Base-by-base conservation (phyloP, 2,888 invertebrate genomes). In the Trachelus stipa region DNA sequence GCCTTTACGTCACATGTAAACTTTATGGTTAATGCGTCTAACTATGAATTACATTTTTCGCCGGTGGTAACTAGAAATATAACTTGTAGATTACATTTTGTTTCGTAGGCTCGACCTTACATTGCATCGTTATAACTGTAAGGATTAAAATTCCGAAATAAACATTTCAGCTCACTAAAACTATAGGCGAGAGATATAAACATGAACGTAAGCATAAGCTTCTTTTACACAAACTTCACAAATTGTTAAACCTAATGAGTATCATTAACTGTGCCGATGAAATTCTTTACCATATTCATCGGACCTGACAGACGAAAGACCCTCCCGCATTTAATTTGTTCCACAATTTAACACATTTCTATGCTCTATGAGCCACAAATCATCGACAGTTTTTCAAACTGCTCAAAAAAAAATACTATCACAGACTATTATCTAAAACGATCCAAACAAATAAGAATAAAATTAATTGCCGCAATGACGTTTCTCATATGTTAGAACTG, bases 351-450 rank as follows among this genome's bases (percentile, higher is more conserved):
- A 23, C 56, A 9, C 2, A 56, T 23, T 56, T 56, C 56, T 56
- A 23, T 23, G 9, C 56, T 56, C 56, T 56, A 9, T 23, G 23
- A 56, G 23, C 23, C 23, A 56, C 23, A 2, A 9, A 1, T 56
- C 23, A 9, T 56, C 2, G 56, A 23, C 40, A 40, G 23, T 56
- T 56, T 56, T 23, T 23, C 2, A 23, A 56, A 56, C 23, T 56
- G 23, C 23, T 56, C 23, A 56, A 56, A 23, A 56, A 23, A 4
- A 40, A 40, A 40, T 56, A 56, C 23, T 85, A 85, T 84, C 85
- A 85, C 85, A 85, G 85, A 84, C 85, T 85, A 85, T 83, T 76
- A 73, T 80, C 83, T 79, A 79, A 79, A 77, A 23, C 78, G 35
- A 73, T 82, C 75, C 77, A 81, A 82, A 82, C 2, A 6, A 56